A percentile compares a stretch with the other conserved stretches of the same genome.
Evolutionary conservation across 2,797 vertebrate genomes (phyloP).

Genomic region (Eurystomus glaucurus): DNA sequence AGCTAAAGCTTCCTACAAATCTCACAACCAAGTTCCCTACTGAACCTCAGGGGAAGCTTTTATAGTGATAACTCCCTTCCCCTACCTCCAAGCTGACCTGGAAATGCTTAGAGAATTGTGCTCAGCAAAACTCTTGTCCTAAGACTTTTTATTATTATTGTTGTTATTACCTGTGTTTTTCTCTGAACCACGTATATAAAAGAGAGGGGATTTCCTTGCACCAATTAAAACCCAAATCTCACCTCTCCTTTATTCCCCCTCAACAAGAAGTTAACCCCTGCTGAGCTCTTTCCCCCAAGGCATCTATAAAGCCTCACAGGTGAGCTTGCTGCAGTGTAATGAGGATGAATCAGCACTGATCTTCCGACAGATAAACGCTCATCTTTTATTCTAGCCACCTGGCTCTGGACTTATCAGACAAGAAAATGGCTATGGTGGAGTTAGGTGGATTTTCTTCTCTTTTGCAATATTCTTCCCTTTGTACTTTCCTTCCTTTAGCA

Average conservation of each 20-base stretch:
- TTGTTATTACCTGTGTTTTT: conserved; percentile 56
- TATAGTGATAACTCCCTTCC: conserved; percentile 12
- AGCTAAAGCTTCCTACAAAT: conserved; percentile 26
- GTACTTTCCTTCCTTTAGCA: conserved; percentile 28
- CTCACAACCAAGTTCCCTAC: not conserved
- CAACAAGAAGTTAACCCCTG: conserved; percentile 82
- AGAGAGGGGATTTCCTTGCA: conserved; percentile 77
- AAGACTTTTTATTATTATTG: conserved; percentile 56
- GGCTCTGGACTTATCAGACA: conserved; percentile 62
- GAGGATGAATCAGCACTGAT: conserved; percentile 83
- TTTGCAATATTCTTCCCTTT: conserved; percentile 45
- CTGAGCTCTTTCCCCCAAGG: conserved; percentile 82
- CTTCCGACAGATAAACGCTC: conserved; percentile 82
- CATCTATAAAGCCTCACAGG: conserved; percentile 84
- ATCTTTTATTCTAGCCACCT: conserved; percentile 83
- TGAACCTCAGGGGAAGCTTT: conserved; percentile 40
- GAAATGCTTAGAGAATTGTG: conserved; percentile 53
- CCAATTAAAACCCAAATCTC: conserved; percentile 82
- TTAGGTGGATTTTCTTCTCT: conserved; percentile 55
- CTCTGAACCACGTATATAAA: conserved; percentile 50
- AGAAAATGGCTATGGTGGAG: conserved; percentile 39
- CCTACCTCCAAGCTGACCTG: conserved; percentile 47
- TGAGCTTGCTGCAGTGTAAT: conserved; percentile 80
- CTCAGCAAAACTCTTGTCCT: conserved; percentile 28
- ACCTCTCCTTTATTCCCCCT: conserved; percentile 73